Evolutionary conservation across 2,113 vertebrate species (phyloP).

Genomic region (Ailuropoda melanoleuca): DNA sequence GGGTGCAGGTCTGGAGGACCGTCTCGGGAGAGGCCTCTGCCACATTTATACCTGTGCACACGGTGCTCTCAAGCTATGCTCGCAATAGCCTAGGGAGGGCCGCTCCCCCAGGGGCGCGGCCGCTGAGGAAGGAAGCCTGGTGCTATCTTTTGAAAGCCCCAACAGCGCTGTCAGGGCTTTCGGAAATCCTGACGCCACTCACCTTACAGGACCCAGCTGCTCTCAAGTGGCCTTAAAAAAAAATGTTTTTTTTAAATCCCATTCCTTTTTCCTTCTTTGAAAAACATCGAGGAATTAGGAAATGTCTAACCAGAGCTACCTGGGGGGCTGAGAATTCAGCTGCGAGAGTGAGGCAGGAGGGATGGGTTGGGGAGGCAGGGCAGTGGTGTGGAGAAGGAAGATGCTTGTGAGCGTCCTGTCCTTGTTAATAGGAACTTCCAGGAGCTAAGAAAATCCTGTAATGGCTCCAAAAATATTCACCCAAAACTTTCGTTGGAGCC

Average conservation of each 20-base stretch:
- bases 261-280: neutral
- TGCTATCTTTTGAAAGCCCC: constrained; percentile 39
- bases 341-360: neutral
- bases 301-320: neutral
- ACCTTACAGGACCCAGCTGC: neutral
- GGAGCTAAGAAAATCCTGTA: neutral
- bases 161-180: neutral
- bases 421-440: neutral
- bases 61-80: neutral
- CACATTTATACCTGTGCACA: constrained; percentile 29
- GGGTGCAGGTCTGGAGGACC: neutral
- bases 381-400: neutral
- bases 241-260: neutral
- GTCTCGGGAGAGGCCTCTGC: neutral
- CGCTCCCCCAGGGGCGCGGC: constrained; percentile 6
- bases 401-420: neutral
- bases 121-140: neutral
- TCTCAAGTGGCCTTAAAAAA: neutral
- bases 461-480: neutral
- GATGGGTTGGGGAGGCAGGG: neutral
- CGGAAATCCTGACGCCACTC: neutral
- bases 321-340: neutral
- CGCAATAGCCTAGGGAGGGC: rapidly evolving
- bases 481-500: neutral
- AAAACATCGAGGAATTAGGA: neutral